A percentile compares a stretch with the other conserved stretches of the same genome.
phyloP scores from a whole-genome alignment of 2,113 vertebrate genomes.

The Mus pahari region DNA sequence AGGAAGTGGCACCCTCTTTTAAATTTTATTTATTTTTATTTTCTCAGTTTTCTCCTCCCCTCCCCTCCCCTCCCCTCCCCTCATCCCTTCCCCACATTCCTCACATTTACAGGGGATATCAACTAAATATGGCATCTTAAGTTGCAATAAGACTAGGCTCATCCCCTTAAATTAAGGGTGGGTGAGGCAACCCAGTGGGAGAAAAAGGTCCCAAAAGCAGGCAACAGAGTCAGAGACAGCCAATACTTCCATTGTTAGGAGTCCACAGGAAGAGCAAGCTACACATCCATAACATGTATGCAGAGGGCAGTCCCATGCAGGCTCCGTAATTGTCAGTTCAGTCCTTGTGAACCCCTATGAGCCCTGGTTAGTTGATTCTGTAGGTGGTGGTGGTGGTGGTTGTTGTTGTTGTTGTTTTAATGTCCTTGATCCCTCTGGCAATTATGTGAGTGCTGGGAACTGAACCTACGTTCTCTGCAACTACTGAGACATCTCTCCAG shows the following conservation, averaged over 20 bases:
- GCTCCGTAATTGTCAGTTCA: background rate
- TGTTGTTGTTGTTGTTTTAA: background rate
- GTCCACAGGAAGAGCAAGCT: background rate
- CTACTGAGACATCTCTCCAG: background rate
- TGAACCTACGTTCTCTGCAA: background rate
- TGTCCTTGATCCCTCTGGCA: background rate
- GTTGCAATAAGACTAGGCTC: background rate
- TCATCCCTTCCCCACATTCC: background rate
- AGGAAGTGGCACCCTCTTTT: background rate
- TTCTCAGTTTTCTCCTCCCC: background rate
- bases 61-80: background rate
- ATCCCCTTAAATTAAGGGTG: background rate
- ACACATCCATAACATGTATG: background rate
- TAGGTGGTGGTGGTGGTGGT: background rate
- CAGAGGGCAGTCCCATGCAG: background rate
- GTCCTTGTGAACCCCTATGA: background rate
- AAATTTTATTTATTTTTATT: background rate
- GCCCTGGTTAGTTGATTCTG: background rate
- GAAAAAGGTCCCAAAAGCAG: background rate
- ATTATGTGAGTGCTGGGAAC: background rate
- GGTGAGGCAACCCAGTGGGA: background rate
- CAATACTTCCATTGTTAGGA: background rate
- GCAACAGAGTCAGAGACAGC: background rate
- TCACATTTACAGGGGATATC: background rate
- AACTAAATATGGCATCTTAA: background rate